Evolutionary conservation across 2,113 vertebrate species (phyloP).

Genomic region (Thamnaconus septentrionalis): DNA sequence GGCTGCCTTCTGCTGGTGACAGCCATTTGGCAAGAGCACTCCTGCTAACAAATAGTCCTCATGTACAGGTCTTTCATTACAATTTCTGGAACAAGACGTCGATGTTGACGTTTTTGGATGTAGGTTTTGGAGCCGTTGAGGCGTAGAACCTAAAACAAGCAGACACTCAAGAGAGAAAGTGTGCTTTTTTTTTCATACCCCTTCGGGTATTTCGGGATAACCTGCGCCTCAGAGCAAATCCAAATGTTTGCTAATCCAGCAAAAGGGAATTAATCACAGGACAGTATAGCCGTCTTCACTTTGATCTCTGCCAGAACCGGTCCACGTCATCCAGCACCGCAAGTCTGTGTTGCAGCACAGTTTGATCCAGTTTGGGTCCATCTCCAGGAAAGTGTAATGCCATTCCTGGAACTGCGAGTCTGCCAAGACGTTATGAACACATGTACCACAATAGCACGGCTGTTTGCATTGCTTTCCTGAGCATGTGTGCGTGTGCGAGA

Average conservation of each 20-base stretch:
- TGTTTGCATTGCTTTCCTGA: slow-evolving; percentile 24
- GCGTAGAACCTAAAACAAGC: slow-evolving; percentile 17
- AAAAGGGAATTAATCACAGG: not conserved
- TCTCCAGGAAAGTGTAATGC: slow-evolving; percentile 44
- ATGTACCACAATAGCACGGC: slow-evolving; percentile 9
- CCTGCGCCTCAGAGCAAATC: slow-evolving; percentile 10
- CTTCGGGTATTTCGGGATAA: slow-evolving; percentile 17
- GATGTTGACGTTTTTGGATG: slow-evolving; percentile 19
- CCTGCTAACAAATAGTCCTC: slow-evolving; percentile 23
- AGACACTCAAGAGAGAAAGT: not conserved
- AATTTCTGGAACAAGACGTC: slow-evolving; percentile 13
- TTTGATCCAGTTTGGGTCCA: slow-evolving; percentile 32
- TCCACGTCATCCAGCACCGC: slow-evolving; percentile 2
- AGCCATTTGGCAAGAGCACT: slow-evolving; percentile 18
- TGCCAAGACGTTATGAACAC: slow-evolving; percentile 46
- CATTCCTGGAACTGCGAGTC: slow-evolving; percentile 51
- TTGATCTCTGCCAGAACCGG: not conserved
- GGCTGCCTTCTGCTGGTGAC: slow-evolving; percentile 1
- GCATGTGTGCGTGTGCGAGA: not conserved
- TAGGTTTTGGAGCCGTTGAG: slow-evolving; percentile 9
- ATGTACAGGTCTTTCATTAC: slow-evolving; percentile 9
- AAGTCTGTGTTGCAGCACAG: slow-evolving; percentile 17
- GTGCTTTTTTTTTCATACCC: not conserved
- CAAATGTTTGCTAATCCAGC: slow-evolving; percentile 26
- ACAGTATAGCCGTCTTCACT: not conserved